Evolutionary conservation across 1,140 invertebrate genomes (phyloP), one percentile per base, ranked within the genome.

Genomic region (Leptoteleia sp.): DNA sequence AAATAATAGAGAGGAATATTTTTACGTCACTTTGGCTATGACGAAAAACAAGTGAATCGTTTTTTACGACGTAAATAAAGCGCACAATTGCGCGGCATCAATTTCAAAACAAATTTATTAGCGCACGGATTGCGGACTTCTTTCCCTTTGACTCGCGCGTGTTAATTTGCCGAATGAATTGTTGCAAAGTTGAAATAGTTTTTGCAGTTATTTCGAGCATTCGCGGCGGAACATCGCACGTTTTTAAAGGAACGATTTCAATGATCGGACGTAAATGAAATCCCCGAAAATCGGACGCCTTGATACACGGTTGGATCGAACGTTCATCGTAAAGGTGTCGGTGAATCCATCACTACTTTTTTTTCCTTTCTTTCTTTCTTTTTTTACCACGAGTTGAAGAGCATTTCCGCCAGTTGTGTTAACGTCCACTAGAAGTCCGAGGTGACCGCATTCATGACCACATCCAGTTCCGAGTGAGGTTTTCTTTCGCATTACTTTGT

Each of bases 271-370:
- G 47, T 45, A 43, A 40, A 38, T 62, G 22, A 62, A 72, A 55
- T 55, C 25, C n/a, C 12, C 57, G 11, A 62, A 64, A 71, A 40
- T 54, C 37, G 29, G 17, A 48, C 29, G 42, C 4, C 47, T 54
- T 33, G 25, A 64, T 72, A 47, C 40, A 38, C 8, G 9, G n/a
- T 48, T 42, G 42, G 11, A 22, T 48, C n/a, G 65, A 57, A 70
- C 16, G 31, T 17, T 47, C 37, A 48, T 64, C 59, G 61, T 59
- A 65, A 72, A 72, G 47, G 68, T 62, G 33, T 67, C 45, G 22
- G 33, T 57, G 68, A 73, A 73, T 79, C 37, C 22, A 79, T 79
- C 67, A 47, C 55, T 45, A 38, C 42, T 65, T 79, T 79, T n/a
- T n/a, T n/a, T n/a, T n/a, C n/a, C n/a, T n/a, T n/a, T n/a, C n/a